phyloP scores from a whole-genome alignment of 2,113 vertebrate genomes.

The Cryptotis parvus region DNA sequence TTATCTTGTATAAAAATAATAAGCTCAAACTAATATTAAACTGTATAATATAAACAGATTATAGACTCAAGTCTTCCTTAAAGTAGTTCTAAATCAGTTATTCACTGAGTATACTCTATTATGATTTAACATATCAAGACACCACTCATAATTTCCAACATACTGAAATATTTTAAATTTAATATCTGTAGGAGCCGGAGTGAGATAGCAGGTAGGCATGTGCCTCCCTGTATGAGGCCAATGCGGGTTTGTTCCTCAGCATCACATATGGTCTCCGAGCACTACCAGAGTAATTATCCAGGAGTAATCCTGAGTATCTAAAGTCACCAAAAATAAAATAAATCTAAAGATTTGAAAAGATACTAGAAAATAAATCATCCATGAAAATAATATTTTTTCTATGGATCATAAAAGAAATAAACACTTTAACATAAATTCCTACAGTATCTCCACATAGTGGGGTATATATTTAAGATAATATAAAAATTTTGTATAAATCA shows the following conservation, averaged over 20 bases:
- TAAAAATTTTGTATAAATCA: constrained; percentile 69
- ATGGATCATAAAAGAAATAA: constrained; percentile 47
- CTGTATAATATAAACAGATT: neutral
- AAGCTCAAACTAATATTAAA: neutral
- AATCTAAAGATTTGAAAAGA: constrained; percentile 48
- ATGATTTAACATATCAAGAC: constrained; percentile 35
- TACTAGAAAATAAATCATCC: constrained; percentile 53
- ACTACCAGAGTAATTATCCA: no score
- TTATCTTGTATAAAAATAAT: constrained; percentile 45
- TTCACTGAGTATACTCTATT: neutral
- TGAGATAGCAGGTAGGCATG: no score
- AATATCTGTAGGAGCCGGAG: no score
- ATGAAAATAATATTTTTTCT: constrained; percentile 28
- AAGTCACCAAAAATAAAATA: no score
- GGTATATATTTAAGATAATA: constrained; percentile 76
- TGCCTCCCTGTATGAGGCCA: no score
- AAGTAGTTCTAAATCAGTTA: neutral
- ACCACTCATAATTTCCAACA: constrained; percentile 29
- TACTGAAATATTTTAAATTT: constrained; percentile 37
- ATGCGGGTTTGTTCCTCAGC: no score
- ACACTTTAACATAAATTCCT: constrained; percentile 52
- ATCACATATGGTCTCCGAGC: no score
- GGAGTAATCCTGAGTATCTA: no score
- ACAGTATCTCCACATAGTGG: constrained; percentile 80
- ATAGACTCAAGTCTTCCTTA: constrained; percentile 16